Base-by-base conservation (phyloP, 2,888 invertebrate genomes). In the Pterobdella sp. region DNA sequence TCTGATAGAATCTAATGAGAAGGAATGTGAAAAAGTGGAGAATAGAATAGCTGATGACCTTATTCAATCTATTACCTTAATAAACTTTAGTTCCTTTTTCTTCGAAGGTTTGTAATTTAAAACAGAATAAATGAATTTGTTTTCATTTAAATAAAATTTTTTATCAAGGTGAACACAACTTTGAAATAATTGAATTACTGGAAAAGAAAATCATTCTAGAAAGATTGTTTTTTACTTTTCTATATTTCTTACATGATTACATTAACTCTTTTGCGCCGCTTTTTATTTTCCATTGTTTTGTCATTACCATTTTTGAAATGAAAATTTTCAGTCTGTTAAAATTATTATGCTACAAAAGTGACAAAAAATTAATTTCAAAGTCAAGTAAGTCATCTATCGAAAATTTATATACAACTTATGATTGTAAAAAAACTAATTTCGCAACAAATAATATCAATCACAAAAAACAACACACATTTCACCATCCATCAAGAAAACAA, bases 21-120 rank as follows among this genome's bases (percentile, higher is more conserved):
- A 56, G 26, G 60, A 56, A 56, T 56, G 60, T 22, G 60, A 56
- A 3, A 56, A 56, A 56, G n/a, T 56, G 3, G 60, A 56, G n/a
- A 56, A 56, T 4, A 56, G 26, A 22, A 56, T 56, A 56, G 26
- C 18, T n/a, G 60, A 56, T 56, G 60, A 56, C 3, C 18, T 56
- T 26, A 56, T 56, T 56, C 14, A 18, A 3, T 56, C 60, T 3
- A 3, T 56, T 56, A 26, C 60, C 4, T 56, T 26, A n/a, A 56
- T 56, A 4, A 56, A 56, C n/a, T 3, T 56, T n/a, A 56, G n/a
- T 22, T 26, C 18, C n/a, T 56, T 22, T n/a, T n/a, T n/a, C n/a
- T 18, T 56, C 26, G 14, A 56, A 56, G 60, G 60, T 56, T 26
- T 22, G n/a, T 22, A 42, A 42, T 42, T 42, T 42, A 7, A 14